These are phyloP conservation scores for Motacilla alba DNA, from an alignment of 2,113 vertebrate genomes.

Conservation along the genomic window DNA sequence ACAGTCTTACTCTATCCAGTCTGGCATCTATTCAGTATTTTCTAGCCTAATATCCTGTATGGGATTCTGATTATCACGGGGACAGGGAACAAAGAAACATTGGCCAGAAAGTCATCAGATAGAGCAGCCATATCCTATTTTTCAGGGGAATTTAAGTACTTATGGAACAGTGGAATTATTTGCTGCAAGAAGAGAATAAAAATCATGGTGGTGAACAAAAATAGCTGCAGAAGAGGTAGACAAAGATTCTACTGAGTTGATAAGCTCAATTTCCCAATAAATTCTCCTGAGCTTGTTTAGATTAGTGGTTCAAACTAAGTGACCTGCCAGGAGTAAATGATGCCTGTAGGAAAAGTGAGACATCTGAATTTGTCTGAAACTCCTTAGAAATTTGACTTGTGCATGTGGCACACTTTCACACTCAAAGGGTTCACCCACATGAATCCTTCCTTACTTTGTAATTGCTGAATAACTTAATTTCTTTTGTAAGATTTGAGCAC, in stretches of 20 bases:
- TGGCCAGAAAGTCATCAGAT: constrained; percentile 32
- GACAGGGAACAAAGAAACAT: constrained; percentile 40
- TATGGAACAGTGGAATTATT: constrained; percentile 9
- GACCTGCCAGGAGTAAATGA: not conserved
- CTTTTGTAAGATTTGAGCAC: not conserved
- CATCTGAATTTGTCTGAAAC: not conserved
- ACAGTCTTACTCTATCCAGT: constrained; percentile 11
- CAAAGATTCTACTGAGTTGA: not conserved
- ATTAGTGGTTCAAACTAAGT: not conserved
- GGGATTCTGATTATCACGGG: not conserved
- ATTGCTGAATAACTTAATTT: not conserved
- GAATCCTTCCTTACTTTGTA: not conserved
- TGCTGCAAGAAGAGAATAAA: not conserved
- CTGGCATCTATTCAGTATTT: constrained; percentile 37
- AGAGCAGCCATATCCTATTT: not conserved
- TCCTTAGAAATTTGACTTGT: not conserved
- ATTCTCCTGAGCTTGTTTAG: not conserved
- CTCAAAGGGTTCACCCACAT: not conserved
- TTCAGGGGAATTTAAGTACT: not conserved
- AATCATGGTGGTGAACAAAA: not conserved
- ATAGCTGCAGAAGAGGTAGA: not conserved
- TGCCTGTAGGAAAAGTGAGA: not conserved
- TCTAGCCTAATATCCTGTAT: constrained; percentile 55
- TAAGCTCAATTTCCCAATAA: not conserved
- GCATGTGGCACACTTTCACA: not conserved